These are phyloP conservation scores for Aeoliscus strigatus DNA, from an alignment of 2,797 vertebrate species.

Conservation along the genomic window DNA sequence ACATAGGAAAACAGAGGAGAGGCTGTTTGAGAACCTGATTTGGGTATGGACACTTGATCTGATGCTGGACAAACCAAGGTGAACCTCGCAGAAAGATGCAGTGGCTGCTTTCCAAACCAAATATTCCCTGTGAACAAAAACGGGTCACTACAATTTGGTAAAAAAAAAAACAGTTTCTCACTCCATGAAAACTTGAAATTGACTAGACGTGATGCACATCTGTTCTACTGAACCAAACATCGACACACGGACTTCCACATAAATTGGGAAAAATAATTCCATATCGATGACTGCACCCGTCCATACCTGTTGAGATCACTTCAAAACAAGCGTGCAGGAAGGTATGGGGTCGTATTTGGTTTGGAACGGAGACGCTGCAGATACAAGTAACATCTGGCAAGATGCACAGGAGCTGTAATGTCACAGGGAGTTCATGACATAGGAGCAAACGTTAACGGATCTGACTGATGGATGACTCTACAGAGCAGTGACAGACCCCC, in stretches of 20 bases:
- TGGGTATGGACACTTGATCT: constrained; percentile 56
- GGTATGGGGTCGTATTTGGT: constrained; percentile 32
- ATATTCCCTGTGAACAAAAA: constrained; percentile 23
- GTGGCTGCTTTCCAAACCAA: constrained; percentile 53
- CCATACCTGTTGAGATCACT: constrained; percentile 13
- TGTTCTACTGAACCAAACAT: constrained; percentile 15
- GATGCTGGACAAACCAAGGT: constrained; percentile 46
- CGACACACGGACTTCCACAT: constrained; percentile 46
- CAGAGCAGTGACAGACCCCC: constrained; percentile 45
- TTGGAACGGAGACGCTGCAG: constrained; percentile 44
- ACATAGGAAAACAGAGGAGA: constrained; percentile 34
- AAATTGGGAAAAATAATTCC: constrained; percentile 38
- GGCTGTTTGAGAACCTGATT: constrained; percentile 57
- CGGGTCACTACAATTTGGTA: constrained; percentile 7
- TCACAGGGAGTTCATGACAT: constrained; percentile 22
- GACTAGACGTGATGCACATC: constrained; percentile 12
- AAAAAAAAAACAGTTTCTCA: constrained; percentile 2
- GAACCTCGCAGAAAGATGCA: constrained; percentile 40
- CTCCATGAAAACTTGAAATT: no score
- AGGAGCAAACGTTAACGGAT: constrained; percentile 20
- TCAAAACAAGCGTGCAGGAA: constrained; percentile 2
- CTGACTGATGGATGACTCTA: constrained; percentile 24
- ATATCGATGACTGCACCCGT: constrained; percentile 23
- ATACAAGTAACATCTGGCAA: constrained; percentile 31
- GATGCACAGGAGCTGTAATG: constrained; percentile 32